Conservation (phyloP, 92 coral and sea anemone species). For the Palythoa caribaeorum region DNA sequence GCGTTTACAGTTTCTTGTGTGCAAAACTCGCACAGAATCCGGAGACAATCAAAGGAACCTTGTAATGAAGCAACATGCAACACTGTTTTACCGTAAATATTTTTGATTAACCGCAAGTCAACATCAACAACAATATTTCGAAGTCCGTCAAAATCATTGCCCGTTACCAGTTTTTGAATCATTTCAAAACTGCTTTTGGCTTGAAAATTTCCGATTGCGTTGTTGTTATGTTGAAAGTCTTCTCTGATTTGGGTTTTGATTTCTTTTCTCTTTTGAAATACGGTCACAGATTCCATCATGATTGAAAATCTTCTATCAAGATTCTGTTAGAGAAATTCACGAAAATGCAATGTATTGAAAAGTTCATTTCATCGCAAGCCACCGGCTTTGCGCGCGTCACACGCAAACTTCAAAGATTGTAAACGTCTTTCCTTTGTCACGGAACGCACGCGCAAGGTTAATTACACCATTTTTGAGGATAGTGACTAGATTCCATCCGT, state of each 20-base stretch:
- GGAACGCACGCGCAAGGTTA: background rate
- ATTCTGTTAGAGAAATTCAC: too few relatives aligned
- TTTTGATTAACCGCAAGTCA: background rate
- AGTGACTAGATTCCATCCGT: too few relatives aligned
- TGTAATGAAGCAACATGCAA: constrained; percentile 60
- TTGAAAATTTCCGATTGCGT: background rate
- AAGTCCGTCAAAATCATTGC: background rate
- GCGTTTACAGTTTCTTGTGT: constrained; percentile 42
- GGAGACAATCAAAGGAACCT: constrained; percentile 44
- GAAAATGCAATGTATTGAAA: too few relatives aligned
- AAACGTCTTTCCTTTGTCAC: background rate
- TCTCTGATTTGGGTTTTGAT: too few relatives aligned
- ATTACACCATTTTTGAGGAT: too few relatives aligned
- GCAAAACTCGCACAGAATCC: constrained; percentile 43
- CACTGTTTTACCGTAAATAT: constrained; percentile 56
- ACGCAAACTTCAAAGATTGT: background rate
- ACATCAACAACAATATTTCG: background rate
- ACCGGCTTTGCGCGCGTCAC: background rate
- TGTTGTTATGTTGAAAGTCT: background rate
- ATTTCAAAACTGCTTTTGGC: background rate
- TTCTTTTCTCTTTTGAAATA: background rate
- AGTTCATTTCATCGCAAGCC: background rate
- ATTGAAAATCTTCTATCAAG: background rate
- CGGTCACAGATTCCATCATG: background rate
- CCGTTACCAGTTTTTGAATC: background rate